Conservation (phyloP, 2,797 vertebrate genomes). For the Coccyzus lansbergi region DNA sequence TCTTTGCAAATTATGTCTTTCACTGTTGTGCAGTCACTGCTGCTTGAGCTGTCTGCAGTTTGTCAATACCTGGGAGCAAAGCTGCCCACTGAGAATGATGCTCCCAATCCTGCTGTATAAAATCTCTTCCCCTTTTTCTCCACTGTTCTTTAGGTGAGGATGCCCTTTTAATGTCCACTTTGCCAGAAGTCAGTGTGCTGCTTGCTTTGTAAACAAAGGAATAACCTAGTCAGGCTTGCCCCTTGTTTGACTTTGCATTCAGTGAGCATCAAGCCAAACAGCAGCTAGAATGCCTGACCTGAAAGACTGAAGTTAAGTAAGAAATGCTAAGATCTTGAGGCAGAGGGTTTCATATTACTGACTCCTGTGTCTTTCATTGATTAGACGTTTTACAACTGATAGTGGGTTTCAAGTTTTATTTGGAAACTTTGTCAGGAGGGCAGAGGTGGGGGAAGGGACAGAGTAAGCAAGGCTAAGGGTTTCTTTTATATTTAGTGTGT, state of each 20-base stretch:
- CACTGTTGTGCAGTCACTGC: background rate
- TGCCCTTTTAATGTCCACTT: background rate
- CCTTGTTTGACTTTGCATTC: constrained; percentile 56
- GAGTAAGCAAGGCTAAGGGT: background rate
- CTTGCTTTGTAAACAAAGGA: constrained; percentile 41
- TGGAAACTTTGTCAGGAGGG: constrained; percentile 32
- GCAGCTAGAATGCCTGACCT: constrained; percentile 42
- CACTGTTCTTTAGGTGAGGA: background rate
- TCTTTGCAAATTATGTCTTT: background rate
- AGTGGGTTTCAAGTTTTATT: constrained; percentile 58
- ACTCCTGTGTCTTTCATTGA: constrained; percentile 50
- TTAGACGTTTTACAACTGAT: constrained; percentile 43
- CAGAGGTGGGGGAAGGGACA: constrained; percentile 3
- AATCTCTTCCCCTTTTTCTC: background rate
- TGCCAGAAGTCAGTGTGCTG: background rate
- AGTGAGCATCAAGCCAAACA: constrained; percentile 35
- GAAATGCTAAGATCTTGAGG: constrained; percentile 12
- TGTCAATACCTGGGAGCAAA: background rate
- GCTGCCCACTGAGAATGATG: background rate
- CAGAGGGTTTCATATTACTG: constrained; percentile 49
- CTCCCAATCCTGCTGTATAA: background rate
- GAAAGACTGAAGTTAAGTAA: background rate
- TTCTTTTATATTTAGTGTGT: background rate
- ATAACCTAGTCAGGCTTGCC: background rate
- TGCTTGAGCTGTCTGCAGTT: background rate